A percentile compares a stretch with the other conserved stretches of the same genome.
These are phyloP conservation scores for Aricia artaxerxes DNA, from an alignment of 2,888 invertebrate species.

Conservation along the genomic window DNA sequence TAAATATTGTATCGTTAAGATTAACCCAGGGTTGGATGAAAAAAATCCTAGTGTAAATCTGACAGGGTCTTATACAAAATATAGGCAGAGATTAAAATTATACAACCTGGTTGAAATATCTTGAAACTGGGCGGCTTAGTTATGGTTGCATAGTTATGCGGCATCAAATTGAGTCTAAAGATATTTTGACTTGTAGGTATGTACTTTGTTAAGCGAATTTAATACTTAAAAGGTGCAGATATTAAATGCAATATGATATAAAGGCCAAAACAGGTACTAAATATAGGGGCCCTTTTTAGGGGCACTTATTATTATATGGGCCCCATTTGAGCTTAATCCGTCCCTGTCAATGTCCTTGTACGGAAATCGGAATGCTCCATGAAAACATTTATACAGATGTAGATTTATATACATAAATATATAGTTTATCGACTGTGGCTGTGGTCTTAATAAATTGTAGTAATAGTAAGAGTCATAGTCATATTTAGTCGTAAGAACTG, in stretches of 20 bases:
- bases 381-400: neutral
- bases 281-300: neutral
- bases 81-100: too few relatives aligned
- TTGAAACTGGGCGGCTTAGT: too few relatives aligned
- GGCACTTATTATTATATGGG: neutral
- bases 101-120: too few relatives aligned
- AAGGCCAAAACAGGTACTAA: neutral
- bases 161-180: neutral
- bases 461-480: slow-evolving; percentile 63
- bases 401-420: neutral
- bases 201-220: neutral
- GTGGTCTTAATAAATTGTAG: slow-evolving; percentile 57
- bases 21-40: slow-evolving; percentile 12
- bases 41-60: neutral
- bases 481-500: slow-evolving; percentile 40
- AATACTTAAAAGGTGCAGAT: neutral
- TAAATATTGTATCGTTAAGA: slow-evolving; percentile 32
- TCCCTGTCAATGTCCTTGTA: slow-evolving; percentile 4
- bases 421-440: slow-evolving; percentile 64
- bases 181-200: neutral
- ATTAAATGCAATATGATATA: neutral
- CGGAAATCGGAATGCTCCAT: slow-evolving; percentile 13
- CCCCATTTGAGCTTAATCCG: slow-evolving; percentile 1
- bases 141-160: too few relatives aligned
- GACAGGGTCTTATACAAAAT: slow-evolving; percentile 11